A percentile compares a stretch with the other conserved stretches of the same genome.
Conservation (phyloP, 92 coral and sea anemone species). For the Porites lobata region DNA sequence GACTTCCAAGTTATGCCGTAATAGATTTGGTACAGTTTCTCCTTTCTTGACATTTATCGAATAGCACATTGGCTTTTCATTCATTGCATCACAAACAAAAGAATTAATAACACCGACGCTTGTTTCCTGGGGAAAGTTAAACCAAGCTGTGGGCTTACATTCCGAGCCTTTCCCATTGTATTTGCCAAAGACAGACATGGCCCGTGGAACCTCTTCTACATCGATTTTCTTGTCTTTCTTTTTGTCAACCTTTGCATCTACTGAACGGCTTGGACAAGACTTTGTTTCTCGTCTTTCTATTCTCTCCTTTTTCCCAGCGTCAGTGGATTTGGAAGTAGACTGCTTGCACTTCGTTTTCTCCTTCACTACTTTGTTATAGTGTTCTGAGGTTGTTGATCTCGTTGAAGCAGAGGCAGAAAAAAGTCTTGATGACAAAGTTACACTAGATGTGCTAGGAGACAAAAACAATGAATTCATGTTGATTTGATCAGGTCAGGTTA, state of each 20-base stretch:
- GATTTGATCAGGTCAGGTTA: not conserved
- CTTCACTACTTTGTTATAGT: not conserved
- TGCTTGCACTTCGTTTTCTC: not conserved
- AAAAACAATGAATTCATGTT: not conserved
- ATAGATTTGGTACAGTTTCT: slow-evolving; percentile 65
- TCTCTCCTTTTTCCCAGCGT: not conserved
- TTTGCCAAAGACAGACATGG: slow-evolving; percentile 76
- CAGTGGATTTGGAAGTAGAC: not conserved
- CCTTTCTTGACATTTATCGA: slow-evolving; percentile 65
- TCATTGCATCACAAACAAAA: slow-evolving; percentile 72
- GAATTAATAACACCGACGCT: slow-evolving; percentile 76
- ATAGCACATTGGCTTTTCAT: slow-evolving; percentile 74
- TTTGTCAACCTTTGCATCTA: not conserved
- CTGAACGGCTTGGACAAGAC: slow-evolving; percentile 7
- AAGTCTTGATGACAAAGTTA: slow-evolving; percentile 11
- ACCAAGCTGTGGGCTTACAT: slow-evolving; percentile 69
- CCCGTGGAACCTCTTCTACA: not conserved
- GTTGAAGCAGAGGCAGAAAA: slow-evolving; percentile 17
- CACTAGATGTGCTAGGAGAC: slow-evolving; percentile 1
- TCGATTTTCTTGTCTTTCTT: not conserved
- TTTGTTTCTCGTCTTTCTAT: slow-evolving; percentile 21
- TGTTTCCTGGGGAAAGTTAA: slow-evolving; percentile 74
- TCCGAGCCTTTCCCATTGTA: slow-evolving; percentile 51
- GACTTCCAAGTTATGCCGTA: slow-evolving; percentile 79
- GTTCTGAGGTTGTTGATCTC: slow-evolving; percentile 4